phyloP scores from a whole-genome alignment of 2,888 invertebrate species.

The Eurois occulta region DNA sequence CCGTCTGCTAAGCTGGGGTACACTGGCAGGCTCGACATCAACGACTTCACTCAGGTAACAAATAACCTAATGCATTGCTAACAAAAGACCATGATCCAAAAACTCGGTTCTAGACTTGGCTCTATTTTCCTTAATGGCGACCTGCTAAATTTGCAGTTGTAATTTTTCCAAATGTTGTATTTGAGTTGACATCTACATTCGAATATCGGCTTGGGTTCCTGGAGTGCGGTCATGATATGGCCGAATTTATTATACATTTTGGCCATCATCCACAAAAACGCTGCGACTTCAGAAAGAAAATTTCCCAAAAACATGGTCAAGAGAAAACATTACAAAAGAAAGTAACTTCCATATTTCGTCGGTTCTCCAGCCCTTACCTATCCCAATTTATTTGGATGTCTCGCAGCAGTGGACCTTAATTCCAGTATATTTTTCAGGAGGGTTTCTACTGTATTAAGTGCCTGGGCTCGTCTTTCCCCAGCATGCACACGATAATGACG shows the following conservation, averaged over 20 bases:
- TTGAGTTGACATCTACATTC: not conserved
- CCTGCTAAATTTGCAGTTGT: not conserved
- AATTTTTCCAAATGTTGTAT: not conserved
- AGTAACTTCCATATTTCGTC: not conserved
- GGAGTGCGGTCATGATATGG: not conserved
- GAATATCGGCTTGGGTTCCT: not conserved
- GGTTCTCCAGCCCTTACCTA: not conserved
- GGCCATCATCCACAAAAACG: not conserved
- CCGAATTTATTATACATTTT: not conserved
- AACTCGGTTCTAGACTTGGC: not conserved
- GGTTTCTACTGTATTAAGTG: constrained; percentile 87
- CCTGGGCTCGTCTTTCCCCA: constrained; percentile 74
- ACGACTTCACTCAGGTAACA: constrained; percentile 89
- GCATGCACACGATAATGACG: constrained; percentile 71
- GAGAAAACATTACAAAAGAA: not conserved
- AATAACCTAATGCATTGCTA: not conserved
- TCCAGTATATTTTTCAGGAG: constrained; percentile 73
- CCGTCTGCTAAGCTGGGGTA: constrained; percentile 92
- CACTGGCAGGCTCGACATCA: constrained; percentile 90
- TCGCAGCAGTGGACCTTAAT: not conserved
- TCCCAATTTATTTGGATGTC: not conserved
- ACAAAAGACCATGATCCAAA: not conserved
- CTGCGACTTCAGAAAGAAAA: too few relatives aligned
- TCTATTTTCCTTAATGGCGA: too few relatives aligned
- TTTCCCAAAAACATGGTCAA: not conserved